A percentile compares a stretch with the other conserved stretches of the same genome.
Evolutionary conservation across 2,888 invertebrate genomes (phyloP).

Genomic region (Harpagoxenus sublaevis): DNA sequence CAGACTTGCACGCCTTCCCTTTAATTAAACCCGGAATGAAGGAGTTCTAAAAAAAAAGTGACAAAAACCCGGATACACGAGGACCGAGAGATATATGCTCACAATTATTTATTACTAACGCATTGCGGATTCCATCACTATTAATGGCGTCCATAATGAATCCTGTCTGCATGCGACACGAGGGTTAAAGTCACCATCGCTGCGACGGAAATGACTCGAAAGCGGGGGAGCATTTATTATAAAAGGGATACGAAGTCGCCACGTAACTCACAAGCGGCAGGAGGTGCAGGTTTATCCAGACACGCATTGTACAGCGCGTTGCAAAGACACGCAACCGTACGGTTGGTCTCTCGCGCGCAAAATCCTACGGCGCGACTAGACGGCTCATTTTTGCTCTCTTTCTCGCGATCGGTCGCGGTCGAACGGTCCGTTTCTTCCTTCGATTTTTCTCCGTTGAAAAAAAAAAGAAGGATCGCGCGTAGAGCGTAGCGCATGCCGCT

Average conservation of each 20-base stretch:
- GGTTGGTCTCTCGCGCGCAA: background rate
- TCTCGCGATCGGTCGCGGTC: constrained; percentile 4
- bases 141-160: constrained; percentile 35
- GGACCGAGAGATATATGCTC: background rate
- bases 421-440: constrained; percentile 23
- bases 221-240: constrained; percentile 22
- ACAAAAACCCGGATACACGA: background rate
- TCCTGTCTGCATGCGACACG: background rate
- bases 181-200: constrained; percentile 4
- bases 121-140: constrained; percentile 5
- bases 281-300: background rate
- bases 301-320: constrained; percentile 1
- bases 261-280: constrained; percentile 1
- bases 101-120: constrained; percentile 31
- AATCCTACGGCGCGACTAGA: background rate
- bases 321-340: background rate
- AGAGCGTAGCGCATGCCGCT: constrained; percentile 1
- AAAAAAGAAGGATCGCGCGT: background rate
- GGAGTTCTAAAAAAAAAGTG: background rate
- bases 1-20: background rate
- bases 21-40: constrained; percentile 11
- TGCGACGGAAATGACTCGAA: constrained; percentile 43
- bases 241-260: constrained; percentile 18
- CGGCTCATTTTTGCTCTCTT: constrained; percentile 1
- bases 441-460: background rate